Percentiles rank a stretch among this genome's conserved stretches.
Conservation (phyloP, 2,888 invertebrate species). For the Drosophila robusta region DNA sequence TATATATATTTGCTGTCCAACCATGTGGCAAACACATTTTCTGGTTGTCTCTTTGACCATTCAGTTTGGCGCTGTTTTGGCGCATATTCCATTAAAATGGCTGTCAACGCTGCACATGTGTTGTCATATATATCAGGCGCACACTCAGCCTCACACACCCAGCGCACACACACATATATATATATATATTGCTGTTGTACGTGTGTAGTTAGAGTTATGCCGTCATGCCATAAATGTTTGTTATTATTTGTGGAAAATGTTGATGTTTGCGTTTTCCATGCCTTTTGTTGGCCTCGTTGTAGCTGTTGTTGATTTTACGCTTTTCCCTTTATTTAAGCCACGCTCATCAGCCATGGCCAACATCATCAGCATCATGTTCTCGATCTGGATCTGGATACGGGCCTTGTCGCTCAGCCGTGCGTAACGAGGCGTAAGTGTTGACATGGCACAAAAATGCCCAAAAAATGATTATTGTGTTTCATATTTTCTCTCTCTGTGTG, state of each 20-base stretch:
- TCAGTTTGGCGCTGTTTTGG: conserved; percentile 53
- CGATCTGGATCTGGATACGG: conserved; percentile 19
- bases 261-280: conserved; percentile 79
- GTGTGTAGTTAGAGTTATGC: conserved; percentile 63
- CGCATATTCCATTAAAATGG: conserved; percentile 79
- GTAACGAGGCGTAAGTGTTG: conserved; percentile 81
- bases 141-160: conserved; percentile 22
- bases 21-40: conserved; percentile 44
- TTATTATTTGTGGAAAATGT: conserved; percentile 78
- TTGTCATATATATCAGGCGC: conserved; percentile 65
- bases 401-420: conserved; percentile 56
- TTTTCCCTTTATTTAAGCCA: conserved; percentile 55
- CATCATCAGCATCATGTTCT: conserved; percentile 42
- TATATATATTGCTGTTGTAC: conserved; percentile 24
- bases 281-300: conserved; percentile 41
- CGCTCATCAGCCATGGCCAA: conserved; percentile 52
- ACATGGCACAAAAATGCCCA: conserved; percentile 77
- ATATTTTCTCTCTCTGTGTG: conserved; percentile 47
- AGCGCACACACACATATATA: not conserved
- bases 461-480: conserved; percentile 68
- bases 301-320: conserved; percentile 60
- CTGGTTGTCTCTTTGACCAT: conserved; percentile 48
- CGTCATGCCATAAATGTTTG: conserved; percentile 68
- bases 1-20: conserved; percentile 34
- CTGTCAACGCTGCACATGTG: conserved; percentile 74